Conservation (phyloP, 2,888 invertebrate species). For the Trachelus iudaicus region DNA sequence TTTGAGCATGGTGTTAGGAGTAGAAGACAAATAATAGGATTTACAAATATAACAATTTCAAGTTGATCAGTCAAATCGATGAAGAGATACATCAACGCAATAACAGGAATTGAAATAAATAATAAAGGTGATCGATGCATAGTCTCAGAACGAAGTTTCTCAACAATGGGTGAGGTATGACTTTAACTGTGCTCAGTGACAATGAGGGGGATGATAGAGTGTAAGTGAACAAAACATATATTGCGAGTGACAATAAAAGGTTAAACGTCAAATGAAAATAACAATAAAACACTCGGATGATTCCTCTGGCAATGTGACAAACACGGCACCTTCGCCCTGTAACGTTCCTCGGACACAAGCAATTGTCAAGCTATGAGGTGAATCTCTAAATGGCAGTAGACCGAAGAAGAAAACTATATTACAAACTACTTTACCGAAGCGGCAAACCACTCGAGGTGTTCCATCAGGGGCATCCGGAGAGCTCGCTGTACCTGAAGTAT, state of each 20-base stretch:
- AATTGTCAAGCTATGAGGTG: constrained; percentile 48
- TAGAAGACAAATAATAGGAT: neutral
- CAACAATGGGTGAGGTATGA: neutral
- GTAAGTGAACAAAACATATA: neutral
- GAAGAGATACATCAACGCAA: neutral
- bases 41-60: neutral
- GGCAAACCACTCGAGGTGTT: constrained; percentile 58
- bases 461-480: constrained; percentile 51
- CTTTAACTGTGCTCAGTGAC: neutral
- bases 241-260: neutral
- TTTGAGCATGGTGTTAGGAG: neutral
- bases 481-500: constrained; percentile 58
- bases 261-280: neutral
- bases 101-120: neutral
- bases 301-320: constrained; percentile 4
- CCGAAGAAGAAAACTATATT: constrained; percentile 38
- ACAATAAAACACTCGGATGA: constrained; percentile 18
- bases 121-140: neutral
- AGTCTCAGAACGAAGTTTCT: neutral
- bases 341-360: constrained; percentile 40
- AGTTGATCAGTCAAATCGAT: neutral
- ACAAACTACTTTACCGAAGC: constrained; percentile 61
- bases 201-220: neutral
- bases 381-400: constrained; percentile 36
- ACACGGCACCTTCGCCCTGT: constrained; percentile 7